Percentiles rank a stretch among this genome's conserved stretches.
Evolutionary conservation across 2,888 invertebrate species (phyloP).

Genomic region (Pyrochroa serraticornis): DNA sequence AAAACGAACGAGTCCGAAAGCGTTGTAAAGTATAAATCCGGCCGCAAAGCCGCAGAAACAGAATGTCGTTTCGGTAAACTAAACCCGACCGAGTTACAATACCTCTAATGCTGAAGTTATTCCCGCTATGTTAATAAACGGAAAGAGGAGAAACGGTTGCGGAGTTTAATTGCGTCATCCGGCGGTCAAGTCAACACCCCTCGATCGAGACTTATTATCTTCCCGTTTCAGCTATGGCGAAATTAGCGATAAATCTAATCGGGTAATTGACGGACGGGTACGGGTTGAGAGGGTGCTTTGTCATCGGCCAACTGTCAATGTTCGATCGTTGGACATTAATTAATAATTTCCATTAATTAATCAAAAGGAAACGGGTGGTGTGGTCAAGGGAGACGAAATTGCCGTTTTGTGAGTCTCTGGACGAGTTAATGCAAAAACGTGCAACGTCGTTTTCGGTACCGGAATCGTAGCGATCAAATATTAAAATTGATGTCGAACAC

Average conservation of each 20-base stretch:
- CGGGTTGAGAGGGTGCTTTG: conserved; percentile 14
- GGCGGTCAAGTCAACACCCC: conserved; percentile 17
- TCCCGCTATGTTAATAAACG: conserved; percentile 24
- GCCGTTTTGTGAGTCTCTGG: not conserved
- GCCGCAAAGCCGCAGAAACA: conserved; percentile 27
- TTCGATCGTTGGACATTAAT: conserved; percentile 14
- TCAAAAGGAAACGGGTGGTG: conserved; percentile 18
- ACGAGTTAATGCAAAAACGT: too few relatives aligned
- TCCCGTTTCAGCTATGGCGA: not conserved
- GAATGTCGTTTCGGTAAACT: conserved; percentile 25
- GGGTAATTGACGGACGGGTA: conserved; percentile 12
- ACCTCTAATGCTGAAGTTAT: conserved; percentile 28
- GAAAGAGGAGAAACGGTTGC: conserved; percentile 7
- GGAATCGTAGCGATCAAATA: too few relatives aligned
- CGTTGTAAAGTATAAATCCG: conserved; percentile 24
- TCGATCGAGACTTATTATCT: conserved; percentile 7
- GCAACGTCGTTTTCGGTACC: too few relatives aligned
- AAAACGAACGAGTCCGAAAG: conserved; percentile 16
- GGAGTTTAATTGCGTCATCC: conserved; percentile 22
- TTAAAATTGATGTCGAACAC: too few relatives aligned
- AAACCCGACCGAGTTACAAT: conserved; percentile 26
- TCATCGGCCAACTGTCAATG: conserved; percentile 11
- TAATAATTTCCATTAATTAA: conserved; percentile 23
- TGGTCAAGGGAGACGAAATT: conserved; percentile 16
- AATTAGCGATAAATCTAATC: conserved; percentile 13